phyloP scores from a whole-genome alignment of 2,888 invertebrate species.

The Phaedon cochleariae region DNA sequence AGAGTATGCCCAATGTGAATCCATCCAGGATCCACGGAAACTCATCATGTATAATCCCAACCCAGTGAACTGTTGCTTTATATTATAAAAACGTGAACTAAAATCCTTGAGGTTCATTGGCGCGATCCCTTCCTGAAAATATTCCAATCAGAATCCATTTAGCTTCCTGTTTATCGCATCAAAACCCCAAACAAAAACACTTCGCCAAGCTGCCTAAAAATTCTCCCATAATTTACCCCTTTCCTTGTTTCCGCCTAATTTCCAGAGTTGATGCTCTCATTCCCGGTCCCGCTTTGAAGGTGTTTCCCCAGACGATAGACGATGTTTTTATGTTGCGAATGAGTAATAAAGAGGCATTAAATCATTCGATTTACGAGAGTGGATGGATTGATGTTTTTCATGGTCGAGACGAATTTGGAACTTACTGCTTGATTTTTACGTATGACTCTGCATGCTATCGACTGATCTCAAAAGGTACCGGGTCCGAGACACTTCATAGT shows the following conservation, averaged over 20 bases:
- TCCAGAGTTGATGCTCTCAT: neutral
- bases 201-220: neutral
- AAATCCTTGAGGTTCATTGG: neutral
- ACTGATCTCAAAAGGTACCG: no score
- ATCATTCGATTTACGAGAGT: no score
- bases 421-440: no score
- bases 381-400: no score
- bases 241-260: neutral
- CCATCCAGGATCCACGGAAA: no score
- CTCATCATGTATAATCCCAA: no score
- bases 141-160: neutral
- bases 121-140: neutral
- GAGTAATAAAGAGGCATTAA: neutral
- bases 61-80: no score
- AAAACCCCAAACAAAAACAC: conserved; percentile 1
- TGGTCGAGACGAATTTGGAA: no score
- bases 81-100: neutral
- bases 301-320: neutral
- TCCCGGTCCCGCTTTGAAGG: neutral
- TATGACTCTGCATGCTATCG: no score
- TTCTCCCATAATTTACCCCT: neutral
- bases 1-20: no score
- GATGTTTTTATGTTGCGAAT: neutral
- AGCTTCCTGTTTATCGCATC: neutral
- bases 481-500: no score